These are phyloP conservation scores for Drosophila anomelani DNA, from an alignment of 2,888 invertebrate species.

Conservation along the genomic window DNA sequence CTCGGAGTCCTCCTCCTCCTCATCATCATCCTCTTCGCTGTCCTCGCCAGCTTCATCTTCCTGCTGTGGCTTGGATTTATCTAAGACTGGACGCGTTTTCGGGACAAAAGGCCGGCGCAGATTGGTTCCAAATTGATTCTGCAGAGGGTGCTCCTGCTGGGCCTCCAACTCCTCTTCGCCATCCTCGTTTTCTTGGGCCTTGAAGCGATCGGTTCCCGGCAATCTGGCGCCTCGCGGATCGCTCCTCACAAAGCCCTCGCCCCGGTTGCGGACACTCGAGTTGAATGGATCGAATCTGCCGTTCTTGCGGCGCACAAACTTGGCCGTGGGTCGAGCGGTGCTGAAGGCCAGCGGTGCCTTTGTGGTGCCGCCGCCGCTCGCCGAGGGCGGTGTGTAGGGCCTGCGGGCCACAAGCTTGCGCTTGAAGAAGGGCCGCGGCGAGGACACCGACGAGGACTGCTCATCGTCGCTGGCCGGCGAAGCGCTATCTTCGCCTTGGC, in stretches of 20 bases:
- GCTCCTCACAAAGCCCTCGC: constrained; percentile 68
- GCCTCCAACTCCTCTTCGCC: constrained; percentile 50
- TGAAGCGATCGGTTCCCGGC: constrained; percentile 71
- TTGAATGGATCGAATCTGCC: constrained; percentile 74
- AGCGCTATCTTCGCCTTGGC: constrained; percentile 5
- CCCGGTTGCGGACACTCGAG: constrained; percentile 61
- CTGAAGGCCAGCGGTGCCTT: constrained; percentile 36
- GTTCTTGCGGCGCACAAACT: constrained; percentile 75
- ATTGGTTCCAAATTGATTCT: constrained; percentile 24
- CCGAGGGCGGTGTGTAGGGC: constrained; percentile 68
- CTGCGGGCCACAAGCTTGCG: constrained; percentile 77
- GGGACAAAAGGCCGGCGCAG: constrained; percentile 56
- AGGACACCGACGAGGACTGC: constrained; percentile 6
- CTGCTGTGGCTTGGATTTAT: constrained; percentile 6
- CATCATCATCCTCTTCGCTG: constrained; percentile 52
- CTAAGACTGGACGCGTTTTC: constrained; percentile 28
- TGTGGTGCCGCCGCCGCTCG: constrained; percentile 44
- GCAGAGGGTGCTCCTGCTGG: constrained; percentile 34
- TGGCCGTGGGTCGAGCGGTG: constrained; percentile 60
- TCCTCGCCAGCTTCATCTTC: constrained; percentile 10
- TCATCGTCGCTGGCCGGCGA: constrained; percentile 2
- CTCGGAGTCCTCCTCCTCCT: constrained; percentile 54
- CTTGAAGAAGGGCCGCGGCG: constrained; percentile 63
- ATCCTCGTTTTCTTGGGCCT: constrained; percentile 55
- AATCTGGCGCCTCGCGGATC: constrained; percentile 62